phyloP scores from a whole-genome alignment of 2,888 invertebrate genomes.

The Pyrrhosoma nymphula region DNA sequence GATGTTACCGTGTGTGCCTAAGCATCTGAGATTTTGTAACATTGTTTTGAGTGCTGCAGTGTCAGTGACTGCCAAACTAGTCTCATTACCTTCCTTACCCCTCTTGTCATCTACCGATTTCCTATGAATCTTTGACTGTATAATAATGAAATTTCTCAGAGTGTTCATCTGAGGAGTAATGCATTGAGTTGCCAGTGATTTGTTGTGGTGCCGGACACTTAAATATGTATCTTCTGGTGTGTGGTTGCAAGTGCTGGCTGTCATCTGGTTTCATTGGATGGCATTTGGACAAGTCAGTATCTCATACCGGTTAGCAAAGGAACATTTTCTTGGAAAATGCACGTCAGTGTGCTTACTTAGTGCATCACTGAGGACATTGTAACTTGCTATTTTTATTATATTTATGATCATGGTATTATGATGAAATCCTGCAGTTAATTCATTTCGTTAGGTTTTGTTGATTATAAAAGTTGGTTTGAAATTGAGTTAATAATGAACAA shows the following conservation, averaged over 20 bases:
- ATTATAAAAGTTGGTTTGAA: slow-evolving; percentile 62
- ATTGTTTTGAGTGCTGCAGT: slow-evolving; percentile 56
- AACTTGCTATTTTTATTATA: slow-evolving; percentile 34
- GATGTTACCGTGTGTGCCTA: slow-evolving; percentile 40
- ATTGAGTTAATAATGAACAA: slow-evolving; percentile 37
- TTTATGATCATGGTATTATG: slow-evolving; percentile 48
- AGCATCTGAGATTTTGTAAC: slow-evolving; percentile 25
- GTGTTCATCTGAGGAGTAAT: slow-evolving; percentile 45
- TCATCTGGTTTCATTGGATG: slow-evolving; percentile 47
- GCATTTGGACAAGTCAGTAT: slow-evolving; percentile 47
- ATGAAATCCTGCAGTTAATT: not conserved
- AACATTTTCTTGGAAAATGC: slow-evolving; percentile 42
- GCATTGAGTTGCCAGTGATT: slow-evolving; percentile 51
- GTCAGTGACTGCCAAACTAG: slow-evolving; percentile 50
- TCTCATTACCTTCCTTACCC: slow-evolving; percentile 45
- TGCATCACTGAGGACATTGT: slow-evolving; percentile 40
- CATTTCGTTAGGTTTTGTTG: slow-evolving; percentile 48
- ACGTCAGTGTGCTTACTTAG: slow-evolving; percentile 44
- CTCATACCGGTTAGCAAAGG: not conserved
- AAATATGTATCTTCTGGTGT: slow-evolving; percentile 62
- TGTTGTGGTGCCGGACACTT: slow-evolving; percentile 53
- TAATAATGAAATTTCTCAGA: slow-evolving; percentile 11
- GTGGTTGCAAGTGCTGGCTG: slow-evolving; percentile 52
- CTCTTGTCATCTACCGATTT: slow-evolving; percentile 37
- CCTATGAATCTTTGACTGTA: slow-evolving; percentile 21